Conservation (phyloP, 2,113 vertebrate species). For the Hirundichthys speculiger region DNA sequence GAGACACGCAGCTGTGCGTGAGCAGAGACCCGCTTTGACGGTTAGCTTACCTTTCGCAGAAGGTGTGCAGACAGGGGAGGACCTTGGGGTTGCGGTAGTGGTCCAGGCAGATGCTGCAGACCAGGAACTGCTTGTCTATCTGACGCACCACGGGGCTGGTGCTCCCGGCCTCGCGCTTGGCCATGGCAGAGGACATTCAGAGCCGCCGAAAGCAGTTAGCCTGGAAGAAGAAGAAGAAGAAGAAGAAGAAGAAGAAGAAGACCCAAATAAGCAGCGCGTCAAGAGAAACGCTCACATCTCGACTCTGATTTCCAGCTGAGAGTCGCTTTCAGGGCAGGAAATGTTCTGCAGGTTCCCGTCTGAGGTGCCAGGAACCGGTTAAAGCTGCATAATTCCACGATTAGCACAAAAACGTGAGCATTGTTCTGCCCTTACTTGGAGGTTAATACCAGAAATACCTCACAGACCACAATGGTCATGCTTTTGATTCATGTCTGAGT, state of each 20-base stretch:
- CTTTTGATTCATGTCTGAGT: conserved; percentile 3
- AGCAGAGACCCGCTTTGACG: conserved; percentile 14
- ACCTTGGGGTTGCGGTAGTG: conserved; percentile 89
- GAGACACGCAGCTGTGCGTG: not conserved
- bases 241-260: conserved; percentile 20
- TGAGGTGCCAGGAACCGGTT: conserved; percentile 51
- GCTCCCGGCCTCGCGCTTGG: conserved; percentile 84
- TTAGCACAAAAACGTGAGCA: conserved; percentile 36
- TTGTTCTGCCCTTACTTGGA: conserved; percentile 48
- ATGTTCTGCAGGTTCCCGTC: conserved; percentile 8
- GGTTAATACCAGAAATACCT: conserved; percentile 49
- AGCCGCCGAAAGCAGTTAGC: conserved; percentile 63
- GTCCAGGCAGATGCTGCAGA: conserved; percentile 96
- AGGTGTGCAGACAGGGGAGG: conserved; percentile 93
- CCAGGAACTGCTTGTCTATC: conserved; percentile 96
- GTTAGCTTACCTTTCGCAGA: conserved; percentile 92
- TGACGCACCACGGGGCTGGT: conserved; percentile 92
- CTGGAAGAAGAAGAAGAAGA: conserved; percentile 55
- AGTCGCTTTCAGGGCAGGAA: conserved; percentile 1
- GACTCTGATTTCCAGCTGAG: not conserved
- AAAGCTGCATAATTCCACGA: conserved; percentile 58
- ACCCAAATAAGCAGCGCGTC: no score
- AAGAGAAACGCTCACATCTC: not conserved
- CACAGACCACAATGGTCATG: not conserved
- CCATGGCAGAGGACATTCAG: conserved; percentile 84